Conservation (phyloP, 2,888 invertebrate genomes). For the Nasonovia ribisnigri region DNA sequence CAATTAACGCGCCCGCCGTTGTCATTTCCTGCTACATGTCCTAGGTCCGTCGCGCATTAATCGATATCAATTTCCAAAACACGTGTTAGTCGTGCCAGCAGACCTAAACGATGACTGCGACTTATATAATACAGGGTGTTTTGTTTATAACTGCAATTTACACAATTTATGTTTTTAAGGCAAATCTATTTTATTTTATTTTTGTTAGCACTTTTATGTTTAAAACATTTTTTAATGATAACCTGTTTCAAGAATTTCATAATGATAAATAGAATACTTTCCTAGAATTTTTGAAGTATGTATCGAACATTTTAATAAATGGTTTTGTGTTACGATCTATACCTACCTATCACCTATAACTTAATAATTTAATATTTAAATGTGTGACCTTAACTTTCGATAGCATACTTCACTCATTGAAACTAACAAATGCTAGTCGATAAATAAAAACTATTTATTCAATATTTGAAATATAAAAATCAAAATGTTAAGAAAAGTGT, state of each 20-base stretch:
- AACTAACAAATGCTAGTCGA: neutral
- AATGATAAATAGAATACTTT: no score
- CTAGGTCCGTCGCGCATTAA: neutral
- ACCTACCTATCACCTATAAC: no score
- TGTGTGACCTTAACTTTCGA: no score
- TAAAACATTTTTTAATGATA: neutral
- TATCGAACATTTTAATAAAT: no score
- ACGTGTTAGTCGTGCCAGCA: conserved; percentile 20
- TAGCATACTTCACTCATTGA: neutral
- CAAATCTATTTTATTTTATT: neutral
- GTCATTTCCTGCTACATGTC: conserved; percentile 11
- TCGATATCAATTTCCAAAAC: conserved; percentile 49
- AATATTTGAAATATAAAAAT: no score
- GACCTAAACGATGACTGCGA: neutral
- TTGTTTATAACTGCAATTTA: neutral
- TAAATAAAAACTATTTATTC: no score
- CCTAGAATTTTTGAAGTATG: no score
- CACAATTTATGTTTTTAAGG: neutral
- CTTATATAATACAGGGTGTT: neutral
- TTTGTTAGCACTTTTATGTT: neutral
- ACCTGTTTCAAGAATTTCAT: no score
- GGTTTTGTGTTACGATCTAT: no score
- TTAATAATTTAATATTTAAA: no score
- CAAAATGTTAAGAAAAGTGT: no score
- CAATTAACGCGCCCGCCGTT: conserved; percentile 37